Percentiles rank a stretch among this genome's conserved stretches.
phyloP scores from a whole-genome alignment of 2,888 invertebrate species.

The Tholera decimalis region DNA sequence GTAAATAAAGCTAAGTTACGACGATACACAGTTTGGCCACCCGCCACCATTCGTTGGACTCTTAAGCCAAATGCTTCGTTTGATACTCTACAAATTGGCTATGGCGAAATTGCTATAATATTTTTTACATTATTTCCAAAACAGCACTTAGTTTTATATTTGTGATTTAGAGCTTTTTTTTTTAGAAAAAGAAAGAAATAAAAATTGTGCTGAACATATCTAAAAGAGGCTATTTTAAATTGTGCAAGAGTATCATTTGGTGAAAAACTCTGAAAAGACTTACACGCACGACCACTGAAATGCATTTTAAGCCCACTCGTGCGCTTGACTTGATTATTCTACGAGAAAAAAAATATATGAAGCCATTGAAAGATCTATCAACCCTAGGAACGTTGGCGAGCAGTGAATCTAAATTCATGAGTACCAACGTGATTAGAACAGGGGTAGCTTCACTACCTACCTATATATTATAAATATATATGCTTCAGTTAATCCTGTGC shows the following conservation, averaged over 20 bases:
- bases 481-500: slow-evolving; percentile 75
- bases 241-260: too few relatives aligned
- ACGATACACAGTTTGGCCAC: slow-evolving; percentile 35
- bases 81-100: slow-evolving; percentile 34
- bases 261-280: too few relatives aligned
- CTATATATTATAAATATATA: slow-evolving; percentile 76
- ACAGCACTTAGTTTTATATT: background rate
- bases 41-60: slow-evolving; percentile 45
- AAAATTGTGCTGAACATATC: background rate
- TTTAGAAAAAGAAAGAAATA: too few relatives aligned
- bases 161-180: background rate
- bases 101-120: slow-evolving; percentile 12
- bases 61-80: slow-evolving; percentile 40
- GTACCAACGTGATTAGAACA: slow-evolving; percentile 80
- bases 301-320: background rate
- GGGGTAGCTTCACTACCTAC: slow-evolving; percentile 68
- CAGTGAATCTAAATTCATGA: slow-evolving; percentile 82
- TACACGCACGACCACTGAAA: background rate
- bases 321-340: background rate
- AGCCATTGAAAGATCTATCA: slow-evolving; percentile 48
- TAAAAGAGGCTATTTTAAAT: too few relatives aligned
- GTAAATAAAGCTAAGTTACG: slow-evolving; percentile 45
- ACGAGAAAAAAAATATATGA: slow-evolving; percentile 19
- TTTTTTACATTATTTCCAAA: background rate
- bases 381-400: slow-evolving; percentile 60